Conservation (phyloP, 2,797 vertebrate genomes). For the Prionace glauca region DNA sequence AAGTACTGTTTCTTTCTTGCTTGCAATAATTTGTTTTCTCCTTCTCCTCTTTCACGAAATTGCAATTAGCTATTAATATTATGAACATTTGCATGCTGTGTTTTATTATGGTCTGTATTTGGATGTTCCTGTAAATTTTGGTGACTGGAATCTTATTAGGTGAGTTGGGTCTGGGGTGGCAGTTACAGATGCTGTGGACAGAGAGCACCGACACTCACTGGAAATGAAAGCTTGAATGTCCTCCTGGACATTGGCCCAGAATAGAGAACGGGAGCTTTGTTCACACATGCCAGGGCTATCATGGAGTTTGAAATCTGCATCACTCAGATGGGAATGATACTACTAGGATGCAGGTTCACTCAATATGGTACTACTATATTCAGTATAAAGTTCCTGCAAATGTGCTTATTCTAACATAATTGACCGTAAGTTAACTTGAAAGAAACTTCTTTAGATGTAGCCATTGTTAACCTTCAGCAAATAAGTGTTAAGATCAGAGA, state of each 20-base stretch:
- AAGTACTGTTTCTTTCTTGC: not conserved
- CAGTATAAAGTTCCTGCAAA: not conserved
- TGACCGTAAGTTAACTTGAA: not conserved
- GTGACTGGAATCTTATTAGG: too few relatives aligned
- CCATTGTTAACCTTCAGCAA: not conserved
- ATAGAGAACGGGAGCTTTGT: not conserved
- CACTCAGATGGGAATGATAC: not conserved
- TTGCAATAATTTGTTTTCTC: not conserved
- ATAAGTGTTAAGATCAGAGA: conserved; percentile 60
- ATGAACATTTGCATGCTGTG: not conserved
- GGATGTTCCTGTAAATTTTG: not conserved
- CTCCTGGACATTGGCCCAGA: not conserved
- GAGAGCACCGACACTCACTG: too few relatives aligned
- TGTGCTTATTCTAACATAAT: not conserved
- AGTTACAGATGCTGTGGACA: too few relatives aligned
- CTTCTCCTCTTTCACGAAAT: not conserved
- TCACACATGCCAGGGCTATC: not conserved
- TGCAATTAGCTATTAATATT: not conserved
- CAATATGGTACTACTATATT: not conserved
- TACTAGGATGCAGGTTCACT: not conserved
- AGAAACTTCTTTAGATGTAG: not conserved
- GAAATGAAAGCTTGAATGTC: not conserved
- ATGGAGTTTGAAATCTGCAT: not conserved
- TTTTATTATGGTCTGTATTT: not conserved
- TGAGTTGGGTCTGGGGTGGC: too few relatives aligned